Percentiles rank a stretch among this genome's conserved stretches.
These are phyloP conservation scores for Glyptemys insculpta DNA, from an alignment of 2,797 vertebrate genomes.

Conservation along the genomic window DNA sequence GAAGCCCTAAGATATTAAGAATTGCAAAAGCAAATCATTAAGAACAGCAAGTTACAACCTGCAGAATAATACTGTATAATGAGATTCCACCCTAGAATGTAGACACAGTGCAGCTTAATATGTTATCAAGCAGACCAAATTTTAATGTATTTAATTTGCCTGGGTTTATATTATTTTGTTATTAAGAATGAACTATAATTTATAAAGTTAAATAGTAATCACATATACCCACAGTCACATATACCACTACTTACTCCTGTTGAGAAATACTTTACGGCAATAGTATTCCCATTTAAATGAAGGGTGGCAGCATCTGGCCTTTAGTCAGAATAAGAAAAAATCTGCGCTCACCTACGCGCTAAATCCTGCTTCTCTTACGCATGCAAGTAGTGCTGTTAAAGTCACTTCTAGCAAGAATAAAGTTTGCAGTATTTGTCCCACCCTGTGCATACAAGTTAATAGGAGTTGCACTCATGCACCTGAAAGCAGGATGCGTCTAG, in stretches of 20 bases:
- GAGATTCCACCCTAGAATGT: conserved; percentile 22
- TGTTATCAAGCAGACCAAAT: not conserved
- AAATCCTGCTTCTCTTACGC: not conserved
- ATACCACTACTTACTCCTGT: not conserved
- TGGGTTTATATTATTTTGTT: not conserved
- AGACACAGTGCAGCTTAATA: conserved; percentile 22
- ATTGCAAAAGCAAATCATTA: conserved; percentile 63
- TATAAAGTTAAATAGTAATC: not conserved
- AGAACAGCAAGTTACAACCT: conserved; percentile 27
- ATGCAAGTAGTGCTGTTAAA: not conserved
- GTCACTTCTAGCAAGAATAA: not conserved
- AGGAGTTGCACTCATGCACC: not conserved
- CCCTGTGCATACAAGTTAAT: not conserved
- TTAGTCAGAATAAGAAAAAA: not conserved
- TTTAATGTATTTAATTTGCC: not conserved
- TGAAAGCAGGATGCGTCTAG: not conserved
- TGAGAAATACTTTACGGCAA: not conserved
- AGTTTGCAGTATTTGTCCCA: not conserved
- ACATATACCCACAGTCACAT: too few relatives aligned
- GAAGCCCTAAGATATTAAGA: conserved; percentile 53
- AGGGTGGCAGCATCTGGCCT: not conserved
- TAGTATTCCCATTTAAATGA: not conserved
- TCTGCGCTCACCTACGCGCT: not conserved
- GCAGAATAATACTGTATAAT: conserved; percentile 11
- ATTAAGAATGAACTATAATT: not conserved